Conservation (phyloP, 1,140 invertebrate species). For the silkworm (Bombyx mori) region DNA sequence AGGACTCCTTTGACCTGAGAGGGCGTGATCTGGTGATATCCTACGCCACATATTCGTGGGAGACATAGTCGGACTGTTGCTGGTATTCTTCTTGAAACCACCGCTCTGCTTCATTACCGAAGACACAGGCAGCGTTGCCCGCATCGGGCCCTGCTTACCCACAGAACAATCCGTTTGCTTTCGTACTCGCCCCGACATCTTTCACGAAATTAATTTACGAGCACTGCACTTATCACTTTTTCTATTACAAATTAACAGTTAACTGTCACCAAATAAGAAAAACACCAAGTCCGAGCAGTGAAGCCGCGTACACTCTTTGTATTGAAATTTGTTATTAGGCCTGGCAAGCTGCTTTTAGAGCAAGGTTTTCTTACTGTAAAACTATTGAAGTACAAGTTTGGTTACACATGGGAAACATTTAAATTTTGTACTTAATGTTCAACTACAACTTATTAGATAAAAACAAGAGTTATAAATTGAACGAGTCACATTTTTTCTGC, state of each 20-base stretch:
- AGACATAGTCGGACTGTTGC: conserved; percentile 76
- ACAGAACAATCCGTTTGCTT: conserved; percentile 78
- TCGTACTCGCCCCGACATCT: conserved; percentile 76
- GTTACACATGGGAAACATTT: conserved; percentile 23
- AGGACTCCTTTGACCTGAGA: conserved; percentile 79
- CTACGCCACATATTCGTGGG: conserved; percentile 76
- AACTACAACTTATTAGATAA: conserved; percentile 48
- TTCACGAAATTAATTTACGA: conserved; percentile 4
- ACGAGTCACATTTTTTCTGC: conserved; percentile 69
- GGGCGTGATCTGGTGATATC: conserved; percentile 77
- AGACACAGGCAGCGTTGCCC: conserved; percentile 80
- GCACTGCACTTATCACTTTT: conserved; percentile 21
- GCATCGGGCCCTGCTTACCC: conserved; percentile 79
- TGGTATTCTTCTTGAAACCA: conserved; percentile 73
- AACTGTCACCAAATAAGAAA: conserved; percentile 40
- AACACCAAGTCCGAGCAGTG: conserved; percentile 39
- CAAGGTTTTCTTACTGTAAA: too few relatives aligned
- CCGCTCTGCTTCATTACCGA: conserved; percentile 77
- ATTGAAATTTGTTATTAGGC: conserved; percentile 4
- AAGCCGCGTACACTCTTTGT: conserved; percentile 64
- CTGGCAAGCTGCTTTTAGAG: too few relatives aligned
- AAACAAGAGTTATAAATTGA: conserved; percentile 54
- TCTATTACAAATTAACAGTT: conserved; percentile 24
- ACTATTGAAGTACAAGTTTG: too few relatives aligned
- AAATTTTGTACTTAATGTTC: conserved; percentile 42